Evolutionary conservation across 2,113 vertebrate genomes (phyloP), one percentile per base, ranked within the genome.

Genomic region (Origma solitaria): DNA sequence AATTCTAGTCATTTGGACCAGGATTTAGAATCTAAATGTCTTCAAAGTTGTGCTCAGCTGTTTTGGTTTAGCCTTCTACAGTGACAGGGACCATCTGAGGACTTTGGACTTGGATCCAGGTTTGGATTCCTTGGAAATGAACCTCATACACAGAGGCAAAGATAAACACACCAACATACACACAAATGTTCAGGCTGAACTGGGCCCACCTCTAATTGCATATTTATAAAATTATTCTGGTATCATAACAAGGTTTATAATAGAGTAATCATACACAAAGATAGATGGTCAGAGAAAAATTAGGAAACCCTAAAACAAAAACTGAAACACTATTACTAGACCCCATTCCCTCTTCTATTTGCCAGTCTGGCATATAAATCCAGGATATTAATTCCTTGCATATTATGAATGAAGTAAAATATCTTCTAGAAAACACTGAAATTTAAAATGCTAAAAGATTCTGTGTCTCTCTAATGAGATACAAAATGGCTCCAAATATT

Each of bases 41-140:
- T 73, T 72, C 75, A 93, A 89, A 88, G 57, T n/a, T 86, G 28
- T 62, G 45, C 54, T 95, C 80, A 88, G 86, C 70, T 92, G 86
- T 70, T 93, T 92, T 85, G 57, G 33, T 73, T 95, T 90, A 88
- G 61, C 56, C 25, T 89, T 86, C 75, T 94, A 45, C 30, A 62
- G 60, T 90, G 92, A 95, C 87, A 91, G 49, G 57, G 69, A 91
- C 89, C 89, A 94, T 92, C 68, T 92, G 91, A 97, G 81, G 88
- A 82, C 80, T 82, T 75, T 53, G 70, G 64, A 91, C 78, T 90
- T 86, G 51, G 53, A 93, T 78, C 45, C 56, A 84, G 65, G 62
- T 82, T 95, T 94, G 49, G 50, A 94, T 93, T 96, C 92, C 35
- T 89, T 79, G 50, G 77, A 92, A 92, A 92, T 76, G 19, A 87